Evolutionary conservation across 2,113 vertebrate species (phyloP).

Genomic region (Geococcyx californianus): DNA sequence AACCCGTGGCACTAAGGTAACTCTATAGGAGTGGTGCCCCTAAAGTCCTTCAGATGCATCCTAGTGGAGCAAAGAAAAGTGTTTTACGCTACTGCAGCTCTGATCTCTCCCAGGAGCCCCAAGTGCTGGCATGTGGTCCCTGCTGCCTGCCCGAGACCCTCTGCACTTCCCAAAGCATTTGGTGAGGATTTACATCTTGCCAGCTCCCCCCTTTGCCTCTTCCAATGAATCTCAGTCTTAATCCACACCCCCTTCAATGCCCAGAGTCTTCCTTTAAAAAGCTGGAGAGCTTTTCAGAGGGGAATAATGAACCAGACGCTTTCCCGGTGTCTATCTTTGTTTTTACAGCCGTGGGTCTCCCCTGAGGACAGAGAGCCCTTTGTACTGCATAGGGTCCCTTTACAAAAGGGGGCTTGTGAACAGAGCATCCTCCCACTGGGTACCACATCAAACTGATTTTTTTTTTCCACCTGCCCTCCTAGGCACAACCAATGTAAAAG

Average conservation of each 20-base stretch:
- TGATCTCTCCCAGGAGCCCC: neutral
- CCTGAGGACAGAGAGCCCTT: conserved; percentile 56
- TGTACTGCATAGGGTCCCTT: conserved; percentile 26
- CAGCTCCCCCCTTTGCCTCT: conserved; percentile 29
- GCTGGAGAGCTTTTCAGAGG: conserved; percentile 56
- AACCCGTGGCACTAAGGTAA: neutral
- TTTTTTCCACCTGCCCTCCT: conserved; percentile 32
- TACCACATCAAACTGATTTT: neutral
- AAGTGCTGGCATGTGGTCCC: neutral
- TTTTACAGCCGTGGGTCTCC: conserved; percentile 48
- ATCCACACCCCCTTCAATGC: neutral
- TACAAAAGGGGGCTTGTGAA: conserved; percentile 55
- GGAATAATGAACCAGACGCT: conserved; percentile 58
- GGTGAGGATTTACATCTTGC: conserved; percentile 9
- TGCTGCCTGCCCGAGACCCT: neutral
- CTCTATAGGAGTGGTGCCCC: neutral
- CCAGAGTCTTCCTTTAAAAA: conserved; percentile 36
- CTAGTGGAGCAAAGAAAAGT: neutral
- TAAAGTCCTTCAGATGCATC: neutral
- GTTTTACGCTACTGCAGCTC: neutral
- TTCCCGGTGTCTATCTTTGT: conserved; percentile 63
- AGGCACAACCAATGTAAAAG: neutral
- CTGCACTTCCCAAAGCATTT: neutral
- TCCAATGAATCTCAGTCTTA: conserved; percentile 30
- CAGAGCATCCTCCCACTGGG: conserved; percentile 52